Percentiles rank a stretch among this genome's conserved stretches.
Evolutionary conservation across 2,888 invertebrate genomes (phyloP).

Genomic region (Andrena camellia): DNA sequence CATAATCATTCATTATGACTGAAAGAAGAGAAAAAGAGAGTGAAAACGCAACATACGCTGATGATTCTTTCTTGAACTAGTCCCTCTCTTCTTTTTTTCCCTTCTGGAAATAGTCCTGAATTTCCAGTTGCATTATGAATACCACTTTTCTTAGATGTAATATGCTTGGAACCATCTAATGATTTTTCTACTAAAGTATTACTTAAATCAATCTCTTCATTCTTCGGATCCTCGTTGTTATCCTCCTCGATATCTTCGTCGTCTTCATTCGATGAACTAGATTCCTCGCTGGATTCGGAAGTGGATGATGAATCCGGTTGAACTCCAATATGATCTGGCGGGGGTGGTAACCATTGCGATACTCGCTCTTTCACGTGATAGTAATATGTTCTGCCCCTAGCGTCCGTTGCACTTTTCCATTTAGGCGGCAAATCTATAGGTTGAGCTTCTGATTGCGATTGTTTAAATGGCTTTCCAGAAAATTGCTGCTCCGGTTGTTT

Average conservation of each 20-base stretch:
- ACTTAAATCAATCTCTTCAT: slow-evolving; percentile 75
- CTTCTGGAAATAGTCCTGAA: slow-evolving; percentile 49
- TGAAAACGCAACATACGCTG: slow-evolving; percentile 86
- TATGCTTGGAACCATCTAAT: slow-evolving; percentile 67
- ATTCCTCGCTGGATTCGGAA: slow-evolving; percentile 86
- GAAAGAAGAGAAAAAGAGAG: not conserved
- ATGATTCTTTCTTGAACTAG: slow-evolving; percentile 89
- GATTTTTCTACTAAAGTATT: slow-evolving; percentile 48
- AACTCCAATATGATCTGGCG: slow-evolving; percentile 83
- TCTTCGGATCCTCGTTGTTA: slow-evolving; percentile 68
- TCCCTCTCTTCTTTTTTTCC: slow-evolving; percentile 86
- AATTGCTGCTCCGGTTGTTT: slow-evolving; percentile 68
- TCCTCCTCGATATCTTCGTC: slow-evolving; percentile 85
- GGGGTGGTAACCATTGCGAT: slow-evolving; percentile 92
- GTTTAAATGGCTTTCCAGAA: slow-evolving; percentile 51
- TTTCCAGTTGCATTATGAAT: slow-evolving; percentile 41
- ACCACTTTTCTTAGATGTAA: slow-evolving; percentile 72
- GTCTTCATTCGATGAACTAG: slow-evolving; percentile 83
- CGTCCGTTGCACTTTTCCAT: slow-evolving; percentile 95
- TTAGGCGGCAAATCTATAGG: slow-evolving; percentile 90
- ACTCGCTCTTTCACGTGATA: slow-evolving; percentile 93
- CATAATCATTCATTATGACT: not conserved
- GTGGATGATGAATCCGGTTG: slow-evolving; percentile 82
- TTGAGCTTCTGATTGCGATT: slow-evolving; percentile 76
- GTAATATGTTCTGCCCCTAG: slow-evolving; percentile 95